These are phyloP conservation scores for Orthonychiurus folsomi DNA, from an alignment of 2,888 invertebrate genomes.

Conservation along the genomic window DNA sequence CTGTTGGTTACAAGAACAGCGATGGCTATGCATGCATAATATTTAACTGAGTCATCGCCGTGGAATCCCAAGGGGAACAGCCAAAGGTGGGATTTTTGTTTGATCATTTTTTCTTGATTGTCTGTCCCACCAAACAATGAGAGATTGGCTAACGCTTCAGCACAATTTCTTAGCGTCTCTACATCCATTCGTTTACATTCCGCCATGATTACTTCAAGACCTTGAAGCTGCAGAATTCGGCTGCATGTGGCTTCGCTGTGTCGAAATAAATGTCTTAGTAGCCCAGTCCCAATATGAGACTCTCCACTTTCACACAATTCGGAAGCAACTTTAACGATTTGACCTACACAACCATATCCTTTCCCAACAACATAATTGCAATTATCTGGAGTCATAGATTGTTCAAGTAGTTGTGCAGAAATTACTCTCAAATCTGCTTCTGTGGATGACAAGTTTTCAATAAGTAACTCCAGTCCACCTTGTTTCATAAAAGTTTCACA, in stretches of 20 bases:
- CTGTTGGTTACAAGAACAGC: conserved; percentile 93
- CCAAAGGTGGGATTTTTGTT: conserved; percentile 90
- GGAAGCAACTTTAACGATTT: conserved; percentile 54
- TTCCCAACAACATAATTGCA: conserved; percentile 84
- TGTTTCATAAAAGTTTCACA: conserved; percentile 81
- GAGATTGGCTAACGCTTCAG: conserved; percentile 90
- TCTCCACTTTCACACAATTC: conserved; percentile 45
- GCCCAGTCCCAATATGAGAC: conserved; percentile 81
- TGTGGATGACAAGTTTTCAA: conserved; percentile 70
- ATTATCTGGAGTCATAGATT: conserved; percentile 89
- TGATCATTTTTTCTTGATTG: conserved; percentile 95
- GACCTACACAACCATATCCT: conserved; percentile 60
- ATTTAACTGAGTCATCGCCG: conserved; percentile 91
- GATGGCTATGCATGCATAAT: conserved; percentile 96
- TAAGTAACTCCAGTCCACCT: conserved; percentile 80
- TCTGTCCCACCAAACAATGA: conserved; percentile 94
- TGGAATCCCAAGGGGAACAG: conserved; percentile 94
- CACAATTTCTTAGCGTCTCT: conserved; percentile 88
- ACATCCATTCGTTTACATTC: conserved; percentile 89
- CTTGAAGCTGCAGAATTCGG: conserved; percentile 82
- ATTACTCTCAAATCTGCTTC: conserved; percentile 71
- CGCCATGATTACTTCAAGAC: conserved; percentile 86
- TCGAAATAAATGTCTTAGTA: conserved; percentile 87
- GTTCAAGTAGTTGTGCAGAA: conserved; percentile 81
- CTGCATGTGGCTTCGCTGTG: conserved; percentile 93